These are phyloP conservation scores for Tragelaphus oryx DNA, from an alignment of 2,797 vertebrate species.

Conservation along the genomic window DNA sequence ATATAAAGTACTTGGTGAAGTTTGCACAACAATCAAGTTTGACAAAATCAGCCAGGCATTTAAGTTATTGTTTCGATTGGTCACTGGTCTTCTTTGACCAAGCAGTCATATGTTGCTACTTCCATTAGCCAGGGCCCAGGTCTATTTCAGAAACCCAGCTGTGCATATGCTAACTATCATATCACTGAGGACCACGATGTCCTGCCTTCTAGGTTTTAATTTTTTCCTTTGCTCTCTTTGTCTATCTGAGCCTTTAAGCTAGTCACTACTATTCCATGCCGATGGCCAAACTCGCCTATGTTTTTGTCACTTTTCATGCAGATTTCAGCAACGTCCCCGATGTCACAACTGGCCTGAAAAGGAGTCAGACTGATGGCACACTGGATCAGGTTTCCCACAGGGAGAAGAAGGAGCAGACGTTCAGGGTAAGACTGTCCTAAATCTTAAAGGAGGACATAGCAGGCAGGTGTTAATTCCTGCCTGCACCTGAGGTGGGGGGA, in stretches of 20 bases:
- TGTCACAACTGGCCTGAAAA: slow-evolving; percentile 79
- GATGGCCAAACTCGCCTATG: background rate
- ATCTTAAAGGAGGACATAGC: background rate
- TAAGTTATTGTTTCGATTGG: background rate
- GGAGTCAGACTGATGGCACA: slow-evolving; percentile 84
- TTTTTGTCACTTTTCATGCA: slow-evolving; percentile 74
- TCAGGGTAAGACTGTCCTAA: slow-evolving; percentile 85
- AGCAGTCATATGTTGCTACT: background rate
- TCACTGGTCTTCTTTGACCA: background rate
- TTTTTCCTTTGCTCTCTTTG: background rate
- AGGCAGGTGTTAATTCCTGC: background rate
- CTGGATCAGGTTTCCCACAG: slow-evolving; percentile 80
- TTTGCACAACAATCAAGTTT: background rate
- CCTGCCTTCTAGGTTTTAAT: background rate
- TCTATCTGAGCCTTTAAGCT: background rate
- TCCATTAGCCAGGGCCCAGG: background rate
- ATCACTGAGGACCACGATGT: background rate
- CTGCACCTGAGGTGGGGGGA: background rate
- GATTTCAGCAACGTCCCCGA: slow-evolving; percentile 90
- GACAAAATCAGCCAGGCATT: background rate
- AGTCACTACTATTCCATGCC: background rate
- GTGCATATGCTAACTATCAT: rapidly evolving
- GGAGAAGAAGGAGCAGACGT: slow-evolving; percentile 86
- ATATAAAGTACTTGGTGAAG: background rate
- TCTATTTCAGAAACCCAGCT: background rate